Conservation (phyloP, 2,888 invertebrate species). For the Cynaeus angustus region DNA sequence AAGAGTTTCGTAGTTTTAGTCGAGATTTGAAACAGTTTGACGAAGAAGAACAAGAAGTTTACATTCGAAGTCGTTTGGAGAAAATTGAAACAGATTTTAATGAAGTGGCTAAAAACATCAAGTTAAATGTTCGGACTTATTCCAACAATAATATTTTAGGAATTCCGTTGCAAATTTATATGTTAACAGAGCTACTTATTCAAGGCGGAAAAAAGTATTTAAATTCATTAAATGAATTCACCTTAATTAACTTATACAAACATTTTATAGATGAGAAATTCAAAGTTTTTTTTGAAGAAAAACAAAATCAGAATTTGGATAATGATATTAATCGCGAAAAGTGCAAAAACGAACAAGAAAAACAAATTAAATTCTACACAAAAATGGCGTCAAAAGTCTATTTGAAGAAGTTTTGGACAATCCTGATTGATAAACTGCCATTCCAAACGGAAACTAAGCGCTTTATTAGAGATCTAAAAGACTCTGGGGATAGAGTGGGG, state of each 20-base stretch:
- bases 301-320: not conserved
- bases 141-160: slow-evolving; percentile 7
- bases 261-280: slow-evolving; percentile 7
- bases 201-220: slow-evolving; percentile 4
- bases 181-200: slow-evolving; percentile 8
- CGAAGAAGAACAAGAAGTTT: slow-evolving; percentile 6
- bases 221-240: not conserved
- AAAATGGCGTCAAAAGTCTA: not conserved
- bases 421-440: too few relatives aligned
- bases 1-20: not conserved
- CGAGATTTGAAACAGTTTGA: not conserved
- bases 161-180: slow-evolving; percentile 18
- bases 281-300: not conserved
- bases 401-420: not conserved
- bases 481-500: not conserved
- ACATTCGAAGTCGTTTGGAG: not conserved
- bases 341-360: not conserved
- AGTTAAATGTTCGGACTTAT: not conserved
- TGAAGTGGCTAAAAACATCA: slow-evolving; percentile 7
- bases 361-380: not conserved
- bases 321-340: too few relatives aligned
- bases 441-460: too few relatives aligned
- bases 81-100: not conserved
- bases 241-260: too few relatives aligned
- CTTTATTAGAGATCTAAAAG: slow-evolving; percentile 1